Conservation (phyloP, 2,888 invertebrate species). For the Calliopum simillimum region DNA sequence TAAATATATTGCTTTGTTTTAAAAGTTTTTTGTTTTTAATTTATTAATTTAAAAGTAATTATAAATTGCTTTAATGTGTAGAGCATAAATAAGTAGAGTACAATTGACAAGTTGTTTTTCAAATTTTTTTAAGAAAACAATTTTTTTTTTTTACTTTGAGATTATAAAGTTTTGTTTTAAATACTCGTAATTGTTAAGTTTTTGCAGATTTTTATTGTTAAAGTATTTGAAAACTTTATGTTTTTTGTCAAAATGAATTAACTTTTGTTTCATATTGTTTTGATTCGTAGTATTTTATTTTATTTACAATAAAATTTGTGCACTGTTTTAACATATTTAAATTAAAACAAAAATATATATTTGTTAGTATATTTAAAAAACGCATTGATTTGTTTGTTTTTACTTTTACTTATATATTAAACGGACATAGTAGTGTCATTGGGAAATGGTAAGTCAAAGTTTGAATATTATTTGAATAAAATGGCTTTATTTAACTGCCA, state of each 20-base stretch:
- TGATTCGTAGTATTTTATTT: conserved; percentile 8
- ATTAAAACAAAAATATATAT: too few relatives aligned
- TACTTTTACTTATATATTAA: too few relatives aligned
- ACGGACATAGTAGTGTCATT: too few relatives aligned
- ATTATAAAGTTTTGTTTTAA: neutral
- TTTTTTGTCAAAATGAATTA: neutral
- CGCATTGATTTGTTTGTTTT: neutral
- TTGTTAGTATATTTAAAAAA: too few relatives aligned
- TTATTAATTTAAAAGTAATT: neutral
- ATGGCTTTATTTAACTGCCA: too few relatives aligned
- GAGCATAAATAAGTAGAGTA: conserved; percentile 24
- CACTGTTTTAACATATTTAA: neutral
- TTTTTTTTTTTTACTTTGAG: neutral
- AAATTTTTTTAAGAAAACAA: neutral
- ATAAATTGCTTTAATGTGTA: conserved; percentile 2
- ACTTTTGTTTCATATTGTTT: neutral
- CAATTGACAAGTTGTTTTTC: conserved; percentile 23
- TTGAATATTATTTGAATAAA: too few relatives aligned
- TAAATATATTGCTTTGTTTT: conserved; percentile 23
- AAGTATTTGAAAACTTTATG: neutral
- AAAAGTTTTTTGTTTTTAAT: conserved; percentile 12
- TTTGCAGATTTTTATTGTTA: conserved; percentile 1
- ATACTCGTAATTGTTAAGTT: neutral
- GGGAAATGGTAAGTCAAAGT: too few relatives aligned
- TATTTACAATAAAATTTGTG: conserved; percentile 27